These are phyloP conservation scores for Tychaedon coryphoeus DNA, from an alignment of 2,113 vertebrate species.

Conservation along the genomic window DNA sequence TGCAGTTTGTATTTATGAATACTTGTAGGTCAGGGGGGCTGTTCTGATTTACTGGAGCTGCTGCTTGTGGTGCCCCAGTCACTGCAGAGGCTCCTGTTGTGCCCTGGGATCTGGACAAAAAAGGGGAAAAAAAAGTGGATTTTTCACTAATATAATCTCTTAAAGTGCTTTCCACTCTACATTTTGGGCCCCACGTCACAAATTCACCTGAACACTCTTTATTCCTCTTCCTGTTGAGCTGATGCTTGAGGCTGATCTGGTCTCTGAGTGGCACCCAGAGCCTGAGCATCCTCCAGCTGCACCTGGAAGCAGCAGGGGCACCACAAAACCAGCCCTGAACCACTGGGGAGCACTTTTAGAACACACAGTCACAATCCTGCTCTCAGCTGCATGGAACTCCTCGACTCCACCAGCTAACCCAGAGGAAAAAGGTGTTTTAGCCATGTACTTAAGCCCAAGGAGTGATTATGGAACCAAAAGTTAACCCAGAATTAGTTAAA, in stretches of 20 bases:
- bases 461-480: rapidly evolving
- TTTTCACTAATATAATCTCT: not conserved
- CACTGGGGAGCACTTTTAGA: not conserved
- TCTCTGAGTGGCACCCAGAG: not conserved
- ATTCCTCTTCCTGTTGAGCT: not conserved
- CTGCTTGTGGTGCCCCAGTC: not conserved
- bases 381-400: not conserved
- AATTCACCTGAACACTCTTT: not conserved
- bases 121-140: not conserved
- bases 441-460: rapidly evolving
- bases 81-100: not conserved
- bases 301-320: not conserved
- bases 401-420: not conserved
- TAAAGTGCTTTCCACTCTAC: not conserved
- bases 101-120: not conserved
- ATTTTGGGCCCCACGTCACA: not conserved
- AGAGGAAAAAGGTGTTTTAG: not conserved
- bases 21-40: not conserved
- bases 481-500: not conserved
- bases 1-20: not conserved
- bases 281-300: not conserved
- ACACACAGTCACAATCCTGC: rapidly evolving
- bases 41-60: not conserved
- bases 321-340: not conserved
- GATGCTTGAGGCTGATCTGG: not conserved